Evolutionary conservation across 2,113 vertebrate species (phyloP).

Genomic region (Vulpes ferrilata): DNA sequence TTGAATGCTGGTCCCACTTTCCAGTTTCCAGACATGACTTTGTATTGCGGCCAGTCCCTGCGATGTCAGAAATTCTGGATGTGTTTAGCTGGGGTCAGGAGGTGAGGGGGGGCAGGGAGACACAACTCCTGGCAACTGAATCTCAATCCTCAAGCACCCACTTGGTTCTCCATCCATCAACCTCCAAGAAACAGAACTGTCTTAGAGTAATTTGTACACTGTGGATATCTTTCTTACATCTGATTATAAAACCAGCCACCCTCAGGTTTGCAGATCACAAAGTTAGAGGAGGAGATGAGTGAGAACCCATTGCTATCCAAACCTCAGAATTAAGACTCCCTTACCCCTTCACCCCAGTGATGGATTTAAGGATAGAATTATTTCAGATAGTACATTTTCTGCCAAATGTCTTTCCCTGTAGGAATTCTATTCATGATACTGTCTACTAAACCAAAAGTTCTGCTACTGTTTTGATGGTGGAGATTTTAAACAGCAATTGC

Average conservation of each 20-base stretch:
- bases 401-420: neutral
- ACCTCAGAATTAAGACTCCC: neutral
- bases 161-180: neutral
- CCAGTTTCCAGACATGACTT: neutral
- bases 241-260: neutral
- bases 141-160: neutral
- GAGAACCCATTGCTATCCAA: neutral
- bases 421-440: neutral
- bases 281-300: neutral
- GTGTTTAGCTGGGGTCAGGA: neutral
- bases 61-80: neutral
- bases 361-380: neutral
- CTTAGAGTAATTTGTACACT: neutral
- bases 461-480: neutral
- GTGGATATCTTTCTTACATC: neutral
- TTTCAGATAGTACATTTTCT: neutral
- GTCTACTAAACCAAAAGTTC: neutral
- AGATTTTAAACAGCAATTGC: neutral
- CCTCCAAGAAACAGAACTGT: neutral
- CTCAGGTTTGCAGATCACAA: neutral
- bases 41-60: fast-evolving
- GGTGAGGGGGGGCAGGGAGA: neutral
- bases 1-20: neutral
- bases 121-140: neutral
- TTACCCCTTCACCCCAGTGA: neutral